Base-by-base conservation (phyloP, 1,140 invertebrate genomes). In the Sinonovacula constricta region DNA sequence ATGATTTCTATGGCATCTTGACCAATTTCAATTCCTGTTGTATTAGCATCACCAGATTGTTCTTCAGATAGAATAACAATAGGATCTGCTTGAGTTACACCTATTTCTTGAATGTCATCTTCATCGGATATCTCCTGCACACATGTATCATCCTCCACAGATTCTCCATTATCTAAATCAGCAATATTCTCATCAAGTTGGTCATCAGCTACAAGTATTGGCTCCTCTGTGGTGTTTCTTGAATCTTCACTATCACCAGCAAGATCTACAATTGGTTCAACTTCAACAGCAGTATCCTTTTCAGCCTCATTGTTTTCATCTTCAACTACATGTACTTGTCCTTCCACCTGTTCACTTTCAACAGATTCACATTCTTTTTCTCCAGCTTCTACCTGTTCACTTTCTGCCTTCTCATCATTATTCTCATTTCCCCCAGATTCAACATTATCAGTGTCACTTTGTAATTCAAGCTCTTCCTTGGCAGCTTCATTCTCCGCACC, bases 81-180 rank as follows among this genome's bases (percentile, higher is more conserved):
- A 14, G 26, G 28, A 39, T 59, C 14, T 56, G 59, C 51, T 57
- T 54, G 59, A 33, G 45, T 53, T 22, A 59, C 45, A 5, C 56
- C 34, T 24, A 75, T 75, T 66, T 79, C 59, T 69, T 71, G 33
- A 31, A 62, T 54, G 24, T 79, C 56, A 56, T 75, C 75, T n/a
- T n/a, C n/a, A 69, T 75, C 49, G 39, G 76, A 78, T 36, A 67
- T 59, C 34, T 56, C 80, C 56, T 76, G 65, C 15, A 75, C 51
- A 36, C 10, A 2, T 39, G 4, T 12, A 24, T 30, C 45, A 22
- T 51, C 54, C 59, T 74, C 45, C 51, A 56, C 54, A 69, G 57
- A 54, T 76, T 81, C 57, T 53, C 79, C 56, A 81, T 84, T 67
- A 26, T 60, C 12, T 10, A 53, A 57, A 36, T 51, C 62, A 31